Evolutionary conservation across 2,888 invertebrate genomes (phyloP), one percentile per base, ranked within the genome.

Genomic region (Melitaea athalia): DNA sequence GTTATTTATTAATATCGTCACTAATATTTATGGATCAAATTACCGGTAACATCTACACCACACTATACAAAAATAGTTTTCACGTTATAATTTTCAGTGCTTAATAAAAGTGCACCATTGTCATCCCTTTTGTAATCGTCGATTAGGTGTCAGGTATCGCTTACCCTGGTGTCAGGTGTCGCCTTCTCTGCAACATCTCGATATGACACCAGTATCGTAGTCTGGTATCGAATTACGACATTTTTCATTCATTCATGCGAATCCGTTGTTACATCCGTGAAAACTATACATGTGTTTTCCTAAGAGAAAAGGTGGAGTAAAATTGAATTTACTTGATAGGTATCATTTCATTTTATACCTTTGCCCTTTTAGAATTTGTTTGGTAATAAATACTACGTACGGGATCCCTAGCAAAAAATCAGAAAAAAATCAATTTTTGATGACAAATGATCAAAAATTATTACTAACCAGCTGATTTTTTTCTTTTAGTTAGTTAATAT

Each of bases 181-280:
- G 43, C 65, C 65, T 65, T 65, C 65, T 38, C 14, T 67, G 47
- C 42, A 2, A 42, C 61, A 67, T 67, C 49, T 61, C 38, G 24
- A 55, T 52, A 24, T 49, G 38, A 38, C 8, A 38, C 8, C 6
- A 38, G 38, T 38, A 38, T 38, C 38, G 8, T 38, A 38, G 38
- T 38, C 24, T n/a, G 55, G 42, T 61, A 55, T 67, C 61, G 49
- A 12, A 0, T 62, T 55, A 67, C 55, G 24, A 61, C 12, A 38
- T 47, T 67, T 67, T 67, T 24, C 53, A 62, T n/a, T 55, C 66
- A 62, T 15, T 62, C 49, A 67, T 15, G 66, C 66, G 61, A 67
- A 67, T 49, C 61, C 65, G n/a, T 14, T 33, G 31, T 60, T 33
- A 50, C 64, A 50, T 53, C 45, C 50, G 60, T 42, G 57, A 42